phyloP scores from a whole-genome alignment of 2,113 vertebrate species.

The Trogon surrucura region DNA sequence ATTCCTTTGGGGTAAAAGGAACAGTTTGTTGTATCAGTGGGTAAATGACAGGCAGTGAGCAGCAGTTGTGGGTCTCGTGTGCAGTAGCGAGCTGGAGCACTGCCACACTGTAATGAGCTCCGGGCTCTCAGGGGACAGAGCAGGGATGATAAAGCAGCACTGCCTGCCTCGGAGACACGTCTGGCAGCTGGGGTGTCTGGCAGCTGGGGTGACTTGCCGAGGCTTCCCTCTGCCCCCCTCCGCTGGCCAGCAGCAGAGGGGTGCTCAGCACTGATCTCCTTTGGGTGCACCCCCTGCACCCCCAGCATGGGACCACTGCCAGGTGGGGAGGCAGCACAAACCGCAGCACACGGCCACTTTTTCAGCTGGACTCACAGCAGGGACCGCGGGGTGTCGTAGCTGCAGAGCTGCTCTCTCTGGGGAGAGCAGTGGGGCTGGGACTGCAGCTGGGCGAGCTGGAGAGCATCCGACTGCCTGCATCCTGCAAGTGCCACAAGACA shows the following conservation, averaged over 20 bases:
- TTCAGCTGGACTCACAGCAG: background rate
- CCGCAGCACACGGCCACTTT: fast-evolving
- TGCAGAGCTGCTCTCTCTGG: background rate
- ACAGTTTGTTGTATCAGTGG: fast-evolving
- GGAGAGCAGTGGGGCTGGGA: background rate
- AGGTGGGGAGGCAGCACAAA: background rate
- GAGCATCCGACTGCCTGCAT: background rate
- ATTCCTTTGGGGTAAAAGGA: background rate
- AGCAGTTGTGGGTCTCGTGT: background rate
- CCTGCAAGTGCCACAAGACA: background rate
- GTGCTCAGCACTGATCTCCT: background rate
- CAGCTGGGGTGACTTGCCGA: background rate
- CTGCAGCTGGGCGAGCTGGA: background rate
- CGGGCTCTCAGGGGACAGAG: background rate
- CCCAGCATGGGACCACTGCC: background rate
- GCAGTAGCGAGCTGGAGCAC: background rate
- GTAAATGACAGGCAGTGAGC: background rate
- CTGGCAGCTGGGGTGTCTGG: background rate
- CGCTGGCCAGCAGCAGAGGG: background rate
- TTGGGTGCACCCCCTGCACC: background rate
- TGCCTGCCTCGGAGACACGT: background rate
- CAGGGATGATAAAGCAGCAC: background rate
- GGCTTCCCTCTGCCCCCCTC: background rate
- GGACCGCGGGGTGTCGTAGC: background rate
- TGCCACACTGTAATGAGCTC: background rate